Conservation (phyloP, 2,888 invertebrate species). For the Chironomus riparius region DNA sequence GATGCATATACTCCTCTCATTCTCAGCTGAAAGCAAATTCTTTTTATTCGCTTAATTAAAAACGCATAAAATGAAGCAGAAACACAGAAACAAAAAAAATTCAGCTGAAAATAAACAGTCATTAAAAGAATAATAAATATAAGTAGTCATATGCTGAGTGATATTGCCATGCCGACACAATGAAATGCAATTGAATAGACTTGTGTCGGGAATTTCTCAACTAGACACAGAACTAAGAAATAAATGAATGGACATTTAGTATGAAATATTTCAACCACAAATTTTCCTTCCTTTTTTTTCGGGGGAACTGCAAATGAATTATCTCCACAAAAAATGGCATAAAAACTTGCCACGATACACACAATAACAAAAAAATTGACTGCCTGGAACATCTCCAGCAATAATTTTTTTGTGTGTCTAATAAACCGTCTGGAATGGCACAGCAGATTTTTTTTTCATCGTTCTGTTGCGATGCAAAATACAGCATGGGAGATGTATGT, state of each 20-base stretch:
- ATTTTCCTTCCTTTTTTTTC: neutral
- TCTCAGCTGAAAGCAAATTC: neutral
- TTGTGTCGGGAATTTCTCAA: neutral
- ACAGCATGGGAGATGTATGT: neutral
- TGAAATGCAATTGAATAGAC: neutral
- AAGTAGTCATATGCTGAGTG: neutral
- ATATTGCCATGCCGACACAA: neutral
- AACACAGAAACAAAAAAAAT: neutral
- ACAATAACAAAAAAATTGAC: neutral
- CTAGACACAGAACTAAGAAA: neutral
- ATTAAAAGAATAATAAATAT: conserved; percentile 20
- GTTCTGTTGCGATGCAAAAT: neutral
- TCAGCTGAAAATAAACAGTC: conserved; percentile 17
- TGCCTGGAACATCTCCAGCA: neutral
- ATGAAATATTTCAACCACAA: neutral
- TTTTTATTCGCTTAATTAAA: conserved; percentile 22
- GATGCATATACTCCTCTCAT: too few species aligned
- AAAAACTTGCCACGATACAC: neutral
- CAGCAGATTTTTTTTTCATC: neutral
- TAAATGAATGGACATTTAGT: conserved; percentile 13
- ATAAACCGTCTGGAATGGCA: neutral
- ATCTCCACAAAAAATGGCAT: neutral
- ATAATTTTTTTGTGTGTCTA: neutral
- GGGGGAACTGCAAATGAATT: neutral
- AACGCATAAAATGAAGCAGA: conserved; percentile 20